A percentile compares a stretch with the other conserved stretches of the same genome.
Evolutionary conservation across 2,888 invertebrate genomes (phyloP).

Genomic region (Nemotelus pantherinus): DNA sequence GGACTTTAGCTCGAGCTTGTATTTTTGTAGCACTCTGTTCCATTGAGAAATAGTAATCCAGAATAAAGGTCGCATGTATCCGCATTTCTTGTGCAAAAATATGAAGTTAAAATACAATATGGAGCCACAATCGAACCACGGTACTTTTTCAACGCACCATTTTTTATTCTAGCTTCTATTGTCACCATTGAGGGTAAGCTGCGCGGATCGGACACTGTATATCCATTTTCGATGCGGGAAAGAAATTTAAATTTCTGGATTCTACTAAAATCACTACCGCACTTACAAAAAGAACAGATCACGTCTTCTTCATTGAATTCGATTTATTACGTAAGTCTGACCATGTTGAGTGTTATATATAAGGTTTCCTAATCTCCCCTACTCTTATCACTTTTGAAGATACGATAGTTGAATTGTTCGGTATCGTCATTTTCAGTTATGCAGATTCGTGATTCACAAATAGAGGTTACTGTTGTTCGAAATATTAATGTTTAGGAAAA

Average conservation of each 20-base stretch:
- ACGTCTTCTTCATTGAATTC: conserved; percentile 18
- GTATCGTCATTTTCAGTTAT: too few relatives aligned
- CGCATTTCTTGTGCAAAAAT: neutral
- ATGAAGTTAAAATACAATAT: conserved; percentile 21
- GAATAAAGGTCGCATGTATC: neutral
- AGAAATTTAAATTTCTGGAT: conserved; percentile 5
- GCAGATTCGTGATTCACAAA: too few relatives aligned
- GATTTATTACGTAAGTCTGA: too few relatives aligned
- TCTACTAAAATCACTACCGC: conserved; percentile 16
- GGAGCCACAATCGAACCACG: conserved; percentile 18
- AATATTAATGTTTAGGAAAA: too few relatives aligned
- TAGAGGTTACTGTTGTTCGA: too few relatives aligned
- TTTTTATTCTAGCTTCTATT: neutral
- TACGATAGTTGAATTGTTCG: too few relatives aligned
- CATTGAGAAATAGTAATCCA: conserved; percentile 24
- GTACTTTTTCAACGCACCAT: neutral
- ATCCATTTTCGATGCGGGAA: conserved; percentile 32
- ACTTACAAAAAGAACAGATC: conserved; percentile 3
- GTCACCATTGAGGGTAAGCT: conserved; percentile 37
- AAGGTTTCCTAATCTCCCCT: too few relatives aligned
- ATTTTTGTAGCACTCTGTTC: conserved; percentile 10
- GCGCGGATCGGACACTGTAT: conserved; percentile 34
- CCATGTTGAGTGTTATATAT: too few relatives aligned
- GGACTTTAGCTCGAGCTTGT: neutral
- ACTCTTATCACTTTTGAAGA: too few relatives aligned